phyloP scores from a whole-genome alignment of 2,888 invertebrate species.

The Diarsia brunnea region DNA sequence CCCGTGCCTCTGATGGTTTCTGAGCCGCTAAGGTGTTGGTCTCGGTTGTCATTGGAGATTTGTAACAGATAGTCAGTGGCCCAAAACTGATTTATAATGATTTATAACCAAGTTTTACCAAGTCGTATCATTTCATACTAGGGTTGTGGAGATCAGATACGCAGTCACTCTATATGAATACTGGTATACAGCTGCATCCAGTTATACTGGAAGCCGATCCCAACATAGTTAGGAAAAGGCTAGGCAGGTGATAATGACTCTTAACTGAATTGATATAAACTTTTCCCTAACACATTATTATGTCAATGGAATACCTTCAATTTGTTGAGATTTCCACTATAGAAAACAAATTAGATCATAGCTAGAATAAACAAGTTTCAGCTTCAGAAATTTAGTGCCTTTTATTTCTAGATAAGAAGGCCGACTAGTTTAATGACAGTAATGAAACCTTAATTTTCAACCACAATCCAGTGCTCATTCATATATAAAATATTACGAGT shows the following conservation, averaged over 20 bases:
- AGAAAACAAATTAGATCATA: too few relatives aligned
- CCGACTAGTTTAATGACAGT: not conserved
- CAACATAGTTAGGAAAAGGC: not conserved
- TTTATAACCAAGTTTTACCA: not conserved
- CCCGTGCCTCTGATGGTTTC: not conserved
- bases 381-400: not conserved
- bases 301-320: not conserved
- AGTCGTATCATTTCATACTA: not conserved
- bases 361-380: not conserved
- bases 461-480: conserved; percentile 5
- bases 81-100: not conserved
- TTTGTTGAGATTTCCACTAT: not conserved
- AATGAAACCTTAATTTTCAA: conserved; percentile 2
- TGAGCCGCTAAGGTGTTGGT: not conserved
- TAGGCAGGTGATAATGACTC: not conserved
- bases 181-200: not conserved
- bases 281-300: not conserved
- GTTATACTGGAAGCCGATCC: not conserved
- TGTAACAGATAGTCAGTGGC: not conserved
- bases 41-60: not conserved
- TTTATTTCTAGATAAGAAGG: not conserved
- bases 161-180: not conserved
- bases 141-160: not conserved
- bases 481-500: not conserved
- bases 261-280: not conserved